A percentile compares a stretch with the other conserved stretches of the same genome.
Evolutionary conservation across 2,797 vertebrate genomes (phyloP).

Genomic region (Halcyon smyrnensis): DNA sequence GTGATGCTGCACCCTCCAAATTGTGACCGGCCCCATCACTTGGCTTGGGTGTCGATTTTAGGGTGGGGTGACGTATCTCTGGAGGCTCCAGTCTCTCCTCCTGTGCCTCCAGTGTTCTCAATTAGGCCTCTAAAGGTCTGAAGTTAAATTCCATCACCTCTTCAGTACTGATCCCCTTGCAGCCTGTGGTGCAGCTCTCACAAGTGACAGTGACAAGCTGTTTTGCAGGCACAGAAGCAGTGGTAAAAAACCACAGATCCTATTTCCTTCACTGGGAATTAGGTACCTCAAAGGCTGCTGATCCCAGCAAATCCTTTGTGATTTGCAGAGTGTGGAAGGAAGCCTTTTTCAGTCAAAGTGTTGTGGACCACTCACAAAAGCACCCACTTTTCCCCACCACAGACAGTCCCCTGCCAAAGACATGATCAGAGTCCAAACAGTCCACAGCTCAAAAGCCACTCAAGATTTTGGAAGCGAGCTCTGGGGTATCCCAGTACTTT

Average conservation of each 20-base stretch:
- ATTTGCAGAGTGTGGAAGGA: background rate
- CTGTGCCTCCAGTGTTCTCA: background rate
- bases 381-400: background rate
- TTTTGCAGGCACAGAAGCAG: background rate
- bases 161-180: background rate
- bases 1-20: background rate
- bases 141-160: background rate
- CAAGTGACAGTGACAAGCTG: background rate
- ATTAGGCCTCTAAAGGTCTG: background rate
- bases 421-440: background rate
- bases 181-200: background rate
- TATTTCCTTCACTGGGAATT: background rate
- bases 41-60: background rate
- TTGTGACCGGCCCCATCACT: background rate
- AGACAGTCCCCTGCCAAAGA: background rate
- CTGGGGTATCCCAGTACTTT: background rate
- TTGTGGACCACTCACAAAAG: background rate
- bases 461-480: background rate
- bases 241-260: background rate
- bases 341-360: background rate
- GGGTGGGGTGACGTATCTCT: rapidly evolving
- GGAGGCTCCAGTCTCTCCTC: background rate
- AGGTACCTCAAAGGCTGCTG: background rate
- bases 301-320: background rate
- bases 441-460: background rate